phyloP scores from a whole-genome alignment of 1,140 invertebrate species.

The Pseudomyrmex cubaensis region DNA sequence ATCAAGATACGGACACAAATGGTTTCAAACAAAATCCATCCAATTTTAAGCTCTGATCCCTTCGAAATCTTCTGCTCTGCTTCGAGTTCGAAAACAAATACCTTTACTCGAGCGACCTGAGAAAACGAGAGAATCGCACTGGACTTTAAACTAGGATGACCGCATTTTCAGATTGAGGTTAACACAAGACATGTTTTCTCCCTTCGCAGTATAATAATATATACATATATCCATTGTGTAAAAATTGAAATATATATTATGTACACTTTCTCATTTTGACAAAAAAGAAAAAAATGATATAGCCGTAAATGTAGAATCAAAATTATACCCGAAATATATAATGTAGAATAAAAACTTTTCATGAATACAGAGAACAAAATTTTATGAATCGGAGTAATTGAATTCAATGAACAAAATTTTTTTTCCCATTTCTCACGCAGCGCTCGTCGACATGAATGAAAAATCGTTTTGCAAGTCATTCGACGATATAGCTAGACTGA shows the following conservation, averaged over 20 bases:
- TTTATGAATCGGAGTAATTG: not conserved
- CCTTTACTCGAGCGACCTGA: slow-evolving; percentile 8
- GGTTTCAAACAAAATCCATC: slow-evolving; percentile 42
- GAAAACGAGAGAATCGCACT: slow-evolving; percentile 37
- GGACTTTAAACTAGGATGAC: slow-evolving; percentile 29
- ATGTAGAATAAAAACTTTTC: no score
- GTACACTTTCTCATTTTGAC: not conserved
- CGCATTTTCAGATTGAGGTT: slow-evolving; percentile 14
- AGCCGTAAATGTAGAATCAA: no score
- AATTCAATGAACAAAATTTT: not conserved
- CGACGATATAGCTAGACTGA: slow-evolving; percentile 2
- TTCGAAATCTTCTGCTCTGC: slow-evolving; percentile 39
- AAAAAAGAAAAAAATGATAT: not conserved
- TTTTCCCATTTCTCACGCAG: not conserved
- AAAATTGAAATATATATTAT: no score
- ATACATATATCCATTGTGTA: no score
- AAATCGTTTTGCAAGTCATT: slow-evolving; percentile 1
- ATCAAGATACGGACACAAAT: slow-evolving; percentile 27
- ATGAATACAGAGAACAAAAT: not conserved
- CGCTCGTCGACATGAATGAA: slow-evolving; percentile 2
- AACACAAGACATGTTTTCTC: not conserved
- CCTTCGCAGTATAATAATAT: not conserved
- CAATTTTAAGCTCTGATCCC: slow-evolving; percentile 48
- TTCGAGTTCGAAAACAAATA: slow-evolving; percentile 43
- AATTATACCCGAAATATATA: no score